phyloP scores from a whole-genome alignment of 1,140 invertebrate species.

The Leptopilina boulardi region DNA sequence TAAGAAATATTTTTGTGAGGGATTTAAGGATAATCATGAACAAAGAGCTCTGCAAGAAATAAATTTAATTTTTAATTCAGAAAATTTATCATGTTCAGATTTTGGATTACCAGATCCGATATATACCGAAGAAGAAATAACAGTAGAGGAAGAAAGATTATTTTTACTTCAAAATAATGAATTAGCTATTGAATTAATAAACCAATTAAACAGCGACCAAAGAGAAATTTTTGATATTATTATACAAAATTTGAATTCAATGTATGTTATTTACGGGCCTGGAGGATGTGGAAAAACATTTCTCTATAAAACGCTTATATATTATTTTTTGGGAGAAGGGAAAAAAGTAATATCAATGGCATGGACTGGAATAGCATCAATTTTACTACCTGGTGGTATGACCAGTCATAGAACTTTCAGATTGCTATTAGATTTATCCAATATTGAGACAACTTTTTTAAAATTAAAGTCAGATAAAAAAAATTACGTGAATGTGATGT shows the following conservation, averaged over 20 bases:
- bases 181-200: not conserved
- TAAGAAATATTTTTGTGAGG: slow-evolving; percentile 16
- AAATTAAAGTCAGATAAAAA: slow-evolving; percentile 22
- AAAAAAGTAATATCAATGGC: slow-evolving; percentile 38
- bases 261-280: slow-evolving; percentile 48
- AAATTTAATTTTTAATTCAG: slow-evolving; percentile 22
- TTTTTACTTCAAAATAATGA: not conserved
- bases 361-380: slow-evolving; percentile 60
- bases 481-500: not conserved
- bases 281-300: slow-evolving; percentile 53
- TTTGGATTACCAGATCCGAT: slow-evolving; percentile 9
- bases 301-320: slow-evolving; percentile 49
- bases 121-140: not conserved
- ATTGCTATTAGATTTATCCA: slow-evolving; percentile 40
- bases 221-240: not conserved
- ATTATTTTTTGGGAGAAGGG: not conserved
- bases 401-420: slow-evolving; percentile 55
- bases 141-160: not conserved
- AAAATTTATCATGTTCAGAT: slow-evolving; percentile 9
- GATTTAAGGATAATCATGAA: slow-evolving; percentile 13
- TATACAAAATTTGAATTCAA: not conserved
- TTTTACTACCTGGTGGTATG: slow-evolving; percentile 48
- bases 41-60: slow-evolving; percentile 2
- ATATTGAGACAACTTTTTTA: not conserved
- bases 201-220: not conserved